Conservation (phyloP, 1,140 invertebrate genomes). For the Bombus superbus region DNA sequence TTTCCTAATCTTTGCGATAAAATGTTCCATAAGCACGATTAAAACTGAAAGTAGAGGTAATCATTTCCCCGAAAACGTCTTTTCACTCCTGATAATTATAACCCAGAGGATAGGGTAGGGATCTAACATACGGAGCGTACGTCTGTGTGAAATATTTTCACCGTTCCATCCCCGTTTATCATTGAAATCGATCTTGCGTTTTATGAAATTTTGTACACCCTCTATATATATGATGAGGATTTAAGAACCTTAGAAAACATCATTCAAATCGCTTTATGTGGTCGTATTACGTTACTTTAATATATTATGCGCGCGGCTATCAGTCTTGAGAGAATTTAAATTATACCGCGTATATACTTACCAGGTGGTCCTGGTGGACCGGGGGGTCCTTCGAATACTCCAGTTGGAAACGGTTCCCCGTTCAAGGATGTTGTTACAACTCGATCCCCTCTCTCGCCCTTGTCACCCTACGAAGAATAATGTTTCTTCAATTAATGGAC, state of each 20-base stretch:
- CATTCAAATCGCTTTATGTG: background rate
- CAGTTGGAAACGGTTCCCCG: conserved; percentile 94
- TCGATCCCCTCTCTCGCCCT: conserved; percentile 94
- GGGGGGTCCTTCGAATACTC: conserved; percentile 96
- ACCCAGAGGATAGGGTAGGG: no score
- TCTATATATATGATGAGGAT: background rate
- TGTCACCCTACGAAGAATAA: conserved; percentile 88
- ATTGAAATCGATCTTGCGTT: background rate
- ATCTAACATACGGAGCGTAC: background rate
- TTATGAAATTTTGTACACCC: background rate
- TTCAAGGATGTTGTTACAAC: conserved; percentile 94
- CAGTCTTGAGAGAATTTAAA: conserved; percentile 37
- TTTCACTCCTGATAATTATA: no score
- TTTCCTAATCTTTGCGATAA: background rate
- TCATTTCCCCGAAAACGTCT: no score
- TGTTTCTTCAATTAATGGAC: conserved; percentile 39
- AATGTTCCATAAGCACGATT: no score
- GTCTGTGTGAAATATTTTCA: background rate
- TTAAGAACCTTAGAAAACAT: background rate
- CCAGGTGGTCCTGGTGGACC: conserved; percentile 95
- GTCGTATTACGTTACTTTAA: background rate
- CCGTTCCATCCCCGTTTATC: background rate
- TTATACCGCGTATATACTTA: conserved; percentile 81
- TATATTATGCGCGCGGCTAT: conserved; percentile 9
- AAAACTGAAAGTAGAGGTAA: no score